These are phyloP conservation scores for Congeria kusceri DNA, from an alignment of 2,888 invertebrate species.

Conservation along the genomic window DNA sequence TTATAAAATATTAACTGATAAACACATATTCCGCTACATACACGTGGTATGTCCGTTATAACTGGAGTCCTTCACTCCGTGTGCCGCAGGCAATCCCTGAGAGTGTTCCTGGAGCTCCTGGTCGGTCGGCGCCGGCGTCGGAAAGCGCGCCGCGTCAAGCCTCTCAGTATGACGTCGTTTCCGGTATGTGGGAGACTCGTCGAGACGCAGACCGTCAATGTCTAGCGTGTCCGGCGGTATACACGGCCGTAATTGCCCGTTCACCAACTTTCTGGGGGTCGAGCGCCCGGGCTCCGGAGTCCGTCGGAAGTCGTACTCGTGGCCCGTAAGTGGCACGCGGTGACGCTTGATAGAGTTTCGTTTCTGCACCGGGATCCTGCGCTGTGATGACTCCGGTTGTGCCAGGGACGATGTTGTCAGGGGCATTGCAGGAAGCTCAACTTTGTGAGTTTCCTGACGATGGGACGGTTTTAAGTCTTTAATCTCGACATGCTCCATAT, in stretches of 20 bases:
- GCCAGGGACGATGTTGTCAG: too few relatives aligned
- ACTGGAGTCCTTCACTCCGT: too few relatives aligned
- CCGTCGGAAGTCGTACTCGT: conserved; percentile 56
- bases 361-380: neutral
- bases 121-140: conserved; percentile 51
- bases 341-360: neutral
- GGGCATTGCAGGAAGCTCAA: too few relatives aligned
- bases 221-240: conserved; percentile 51
- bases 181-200: conserved; percentile 28
- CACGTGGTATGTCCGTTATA: too few relatives aligned
- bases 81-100: neutral
- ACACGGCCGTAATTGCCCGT: conserved; percentile 33
- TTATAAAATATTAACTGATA: too few relatives aligned
- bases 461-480: too few relatives aligned
- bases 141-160: conserved; percentile 20
- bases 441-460: too few relatives aligned
- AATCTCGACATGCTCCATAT: too few relatives aligned
- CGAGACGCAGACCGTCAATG: conserved; percentile 25
- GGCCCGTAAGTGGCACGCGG: conserved; percentile 41
- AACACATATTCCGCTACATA: too few relatives aligned
- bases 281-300: conserved; percentile 42
- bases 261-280: conserved; percentile 18
- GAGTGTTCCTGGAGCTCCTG: conserved; percentile 2
- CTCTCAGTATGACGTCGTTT: conserved; percentile 5
- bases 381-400: too few relatives aligned